A percentile compares a stretch with the other conserved stretches of the same genome.
Evolutionary conservation across 2,888 invertebrate species (phyloP).

Genomic region (Brachyptera putata): DNA sequence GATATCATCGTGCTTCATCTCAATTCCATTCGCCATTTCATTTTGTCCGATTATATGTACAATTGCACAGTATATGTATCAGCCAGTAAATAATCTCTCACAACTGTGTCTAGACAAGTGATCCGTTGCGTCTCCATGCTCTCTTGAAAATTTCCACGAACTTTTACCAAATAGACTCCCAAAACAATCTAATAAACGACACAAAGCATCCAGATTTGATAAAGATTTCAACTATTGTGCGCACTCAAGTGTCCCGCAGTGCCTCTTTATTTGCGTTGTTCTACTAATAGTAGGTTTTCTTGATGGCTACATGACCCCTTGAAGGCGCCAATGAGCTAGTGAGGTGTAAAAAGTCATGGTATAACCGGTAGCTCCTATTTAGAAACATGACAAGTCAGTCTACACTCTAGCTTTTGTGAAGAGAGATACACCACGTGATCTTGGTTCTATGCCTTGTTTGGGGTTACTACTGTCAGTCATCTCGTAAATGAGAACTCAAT

Average conservation of each 20-base stretch:
- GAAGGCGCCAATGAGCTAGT: conserved; percentile 5
- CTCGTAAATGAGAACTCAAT: conserved; percentile 17
- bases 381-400: conserved; percentile 2
- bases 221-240: not conserved
- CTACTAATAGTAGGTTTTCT: not conserved
- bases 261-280: not conserved
- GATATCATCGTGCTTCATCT: too few relatives aligned
- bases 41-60: too few relatives aligned
- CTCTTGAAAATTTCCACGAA: too few relatives aligned
- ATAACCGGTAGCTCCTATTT: not conserved
- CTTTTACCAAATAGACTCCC: too few relatives aligned
- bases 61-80: too few relatives aligned
- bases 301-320: not conserved
- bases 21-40: too few relatives aligned
- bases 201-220: too few relatives aligned
- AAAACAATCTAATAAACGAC: too few relatives aligned
- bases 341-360: too few relatives aligned
- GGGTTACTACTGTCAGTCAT: conserved; percentile 27
- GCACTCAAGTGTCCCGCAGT: not conserved
- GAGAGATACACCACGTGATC: not conserved
- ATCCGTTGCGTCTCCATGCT: too few relatives aligned
- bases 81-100: too few relatives aligned
- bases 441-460: conserved; percentile 15
- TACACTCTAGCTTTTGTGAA: not conserved
- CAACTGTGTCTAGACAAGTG: too few relatives aligned